phyloP scores from a whole-genome alignment of 2,797 vertebrate species.

The Hephaestus fuliginosus region DNA sequence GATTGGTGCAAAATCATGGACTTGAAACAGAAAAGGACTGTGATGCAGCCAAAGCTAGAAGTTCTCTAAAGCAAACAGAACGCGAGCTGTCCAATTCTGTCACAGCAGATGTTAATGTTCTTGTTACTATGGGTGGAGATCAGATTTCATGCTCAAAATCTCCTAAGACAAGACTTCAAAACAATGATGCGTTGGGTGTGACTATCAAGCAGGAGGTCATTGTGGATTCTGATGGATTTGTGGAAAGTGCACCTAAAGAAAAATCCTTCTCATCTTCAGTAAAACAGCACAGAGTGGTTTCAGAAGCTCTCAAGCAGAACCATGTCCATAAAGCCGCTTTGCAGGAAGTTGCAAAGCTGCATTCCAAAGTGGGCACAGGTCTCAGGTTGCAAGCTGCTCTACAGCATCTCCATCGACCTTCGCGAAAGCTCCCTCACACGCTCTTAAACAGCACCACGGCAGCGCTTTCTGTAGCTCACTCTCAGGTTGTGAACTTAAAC shows the following conservation, averaged over 20 bases:
- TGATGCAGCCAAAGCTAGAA: conserved; percentile 40
- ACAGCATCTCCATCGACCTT: conserved; percentile 68
- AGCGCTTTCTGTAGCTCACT: conserved; percentile 50
- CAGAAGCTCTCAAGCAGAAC: conserved; percentile 54
- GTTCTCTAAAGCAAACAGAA: conserved; percentile 36
- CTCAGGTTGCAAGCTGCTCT: conserved; percentile 64
- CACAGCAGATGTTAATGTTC: conserved; percentile 23
- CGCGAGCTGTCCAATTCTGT: conserved; percentile 34
- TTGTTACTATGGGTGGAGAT: conserved; percentile 41
- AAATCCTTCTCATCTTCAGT: conserved; percentile 57
- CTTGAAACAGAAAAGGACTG: conserved; percentile 42
- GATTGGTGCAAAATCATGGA: conserved; percentile 48
- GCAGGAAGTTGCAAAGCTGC: conserved; percentile 66
- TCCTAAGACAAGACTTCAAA: conserved; percentile 47
- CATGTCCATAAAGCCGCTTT: conserved; percentile 58
- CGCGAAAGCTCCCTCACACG: conserved; percentile 64
- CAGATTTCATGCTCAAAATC: conserved; percentile 46
- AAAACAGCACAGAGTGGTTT: conserved; percentile 55
- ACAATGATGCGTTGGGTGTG: conserved; percentile 45
- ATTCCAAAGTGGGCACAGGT: conserved; percentile 63
- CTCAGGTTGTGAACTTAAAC: conserved; percentile 55
- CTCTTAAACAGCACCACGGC: conserved; percentile 33
- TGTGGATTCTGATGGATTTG: conserved; percentile 67
- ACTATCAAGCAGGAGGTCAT: conserved; percentile 82
- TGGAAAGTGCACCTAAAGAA: conserved; percentile 57